Base-by-base conservation (phyloP, 1,140 invertebrate genomes). In the Oreohelix idahoensis region DNA sequence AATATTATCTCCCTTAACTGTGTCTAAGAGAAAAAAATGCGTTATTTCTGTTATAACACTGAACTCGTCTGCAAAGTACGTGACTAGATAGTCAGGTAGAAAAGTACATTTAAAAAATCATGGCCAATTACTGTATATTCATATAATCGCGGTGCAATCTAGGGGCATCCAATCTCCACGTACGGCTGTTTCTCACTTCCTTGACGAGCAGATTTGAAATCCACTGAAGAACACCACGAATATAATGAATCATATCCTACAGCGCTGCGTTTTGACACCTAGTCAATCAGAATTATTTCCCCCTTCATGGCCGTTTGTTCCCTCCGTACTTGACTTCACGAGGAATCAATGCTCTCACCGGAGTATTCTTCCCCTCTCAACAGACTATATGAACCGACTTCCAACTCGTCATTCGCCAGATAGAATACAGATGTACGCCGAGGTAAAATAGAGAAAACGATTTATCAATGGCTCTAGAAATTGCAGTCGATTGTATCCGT, bases 331-430 rank as follows among this genome's bases (percentile, higher is more conserved):
- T 66, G 63, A 66, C 63, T 66, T 66, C 63, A 2, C 26, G n/a
- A 4, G n/a, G 63, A 66, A 66, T 66, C 63, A 66, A 66, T 66
- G 63, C 51, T 23, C 51, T 58, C 51, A 58, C 51, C 51, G 51
- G 51, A 58, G 51, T 58, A n/a, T n/a, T n/a, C n/a, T 26, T 58
- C 51, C 20, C 4, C 51, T 4, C 26, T 58, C 10, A 58, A 26
- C 51, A 58, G 51, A 66, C n/a, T 66, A 2, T 32, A 66, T 35
- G 63, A 66, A 66, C 63, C 29, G 63, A 66, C 63, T 35, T 32
- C 29, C 63, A 32, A 29, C 63, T 66, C 1, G 63, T 66, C 29
- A 32, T 4, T 29, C 17, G 2, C 29, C 5, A 66, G 1, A 35
- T 17, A 66, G 29, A 11, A 23, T 66, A 66, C 63, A 66, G 32